Conservation (phyloP, 92 coral and sea anemone genomes). For the Ricordea florida region DNA sequence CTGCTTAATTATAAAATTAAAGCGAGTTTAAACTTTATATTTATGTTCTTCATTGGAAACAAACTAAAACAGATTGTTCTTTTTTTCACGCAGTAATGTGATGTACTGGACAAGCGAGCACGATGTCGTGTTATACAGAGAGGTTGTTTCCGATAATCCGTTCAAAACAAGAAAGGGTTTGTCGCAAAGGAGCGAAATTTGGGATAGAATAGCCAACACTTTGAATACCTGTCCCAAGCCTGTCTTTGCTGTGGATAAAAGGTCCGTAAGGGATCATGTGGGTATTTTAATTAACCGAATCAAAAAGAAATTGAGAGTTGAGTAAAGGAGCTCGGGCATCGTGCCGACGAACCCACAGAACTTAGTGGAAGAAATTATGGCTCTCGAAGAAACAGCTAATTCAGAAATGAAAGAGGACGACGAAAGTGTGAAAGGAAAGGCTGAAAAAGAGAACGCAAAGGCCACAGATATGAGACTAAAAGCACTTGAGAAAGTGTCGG, state of each 20-base stretch:
- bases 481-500: conserved; percentile 26
- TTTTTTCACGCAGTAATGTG: conserved; percentile 11
- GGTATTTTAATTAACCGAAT: too few species aligned
- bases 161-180: not conserved
- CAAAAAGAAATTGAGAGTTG: conserved; percentile 9
- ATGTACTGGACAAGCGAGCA: conserved; percentile 19
- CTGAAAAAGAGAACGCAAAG: conserved; percentile 1
- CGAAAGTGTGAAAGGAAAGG: not conserved
- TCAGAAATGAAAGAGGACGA: not conserved
- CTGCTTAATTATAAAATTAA: conserved; percentile 2
- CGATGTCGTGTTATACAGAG: conserved; percentile 11
- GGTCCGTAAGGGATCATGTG: conserved; percentile 13
- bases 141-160: too few species aligned
- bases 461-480: conserved; percentile 11
- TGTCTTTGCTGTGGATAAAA: conserved; percentile 16
- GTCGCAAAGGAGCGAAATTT: conserved; percentile 1
- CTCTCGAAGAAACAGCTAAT: not conserved
- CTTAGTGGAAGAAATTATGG: too few species aligned
- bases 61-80: not conserved
- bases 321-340: not conserved
- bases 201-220: conserved; percentile 1
- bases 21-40: not conserved
- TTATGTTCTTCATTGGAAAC: not conserved
- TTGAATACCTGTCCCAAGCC: too few species aligned
- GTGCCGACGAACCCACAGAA: not conserved